These are phyloP conservation scores for Tribolium castaneum DNA, from an alignment of 1,140 invertebrate species.

Conservation along the genomic window DNA sequence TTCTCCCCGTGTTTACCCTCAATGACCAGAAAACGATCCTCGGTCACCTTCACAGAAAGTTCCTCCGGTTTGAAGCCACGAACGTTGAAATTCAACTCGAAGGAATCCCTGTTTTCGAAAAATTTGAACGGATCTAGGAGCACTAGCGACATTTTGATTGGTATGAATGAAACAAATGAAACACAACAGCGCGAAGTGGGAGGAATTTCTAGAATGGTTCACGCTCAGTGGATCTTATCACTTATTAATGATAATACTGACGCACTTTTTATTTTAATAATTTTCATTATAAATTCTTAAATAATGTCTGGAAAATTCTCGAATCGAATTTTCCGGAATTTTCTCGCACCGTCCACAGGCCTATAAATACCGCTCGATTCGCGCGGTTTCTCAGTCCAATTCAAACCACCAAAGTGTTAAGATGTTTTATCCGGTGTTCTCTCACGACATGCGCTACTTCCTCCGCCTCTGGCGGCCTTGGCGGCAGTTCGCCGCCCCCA, in stretches of 20 bases:
- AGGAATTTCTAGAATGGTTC: neutral
- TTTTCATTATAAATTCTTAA: neutral
- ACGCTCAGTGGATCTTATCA: neutral
- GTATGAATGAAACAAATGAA: neutral
- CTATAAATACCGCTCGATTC: slow-evolving; percentile 41
- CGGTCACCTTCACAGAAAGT: slow-evolving; percentile 81
- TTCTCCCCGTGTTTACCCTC: slow-evolving; percentile 82
- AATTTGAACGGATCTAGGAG: neutral
- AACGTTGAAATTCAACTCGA: slow-evolving; percentile 81
- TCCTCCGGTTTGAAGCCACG: slow-evolving; percentile 87
- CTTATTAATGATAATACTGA: neutral
- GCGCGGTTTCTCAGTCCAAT: slow-evolving; percentile 46
- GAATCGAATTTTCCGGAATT: neutral
- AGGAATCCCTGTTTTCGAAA: slow-evolving; percentile 67
- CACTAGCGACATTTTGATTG: neutral
- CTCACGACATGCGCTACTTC: neutral
- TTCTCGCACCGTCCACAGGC: neutral
- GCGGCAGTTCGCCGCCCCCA: slow-evolving; percentile 56
- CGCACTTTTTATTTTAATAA: neutral
- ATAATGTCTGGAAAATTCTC: neutral
- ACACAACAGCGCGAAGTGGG: neutral
- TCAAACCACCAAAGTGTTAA: too few relatives aligned
- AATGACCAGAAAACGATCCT: slow-evolving; percentile 74
- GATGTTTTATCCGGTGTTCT: neutral
- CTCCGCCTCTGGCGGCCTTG: slow-evolving; percentile 62